Base-by-base conservation (phyloP, 2,797 vertebrate species). In the Cuculus canorus region DNA sequence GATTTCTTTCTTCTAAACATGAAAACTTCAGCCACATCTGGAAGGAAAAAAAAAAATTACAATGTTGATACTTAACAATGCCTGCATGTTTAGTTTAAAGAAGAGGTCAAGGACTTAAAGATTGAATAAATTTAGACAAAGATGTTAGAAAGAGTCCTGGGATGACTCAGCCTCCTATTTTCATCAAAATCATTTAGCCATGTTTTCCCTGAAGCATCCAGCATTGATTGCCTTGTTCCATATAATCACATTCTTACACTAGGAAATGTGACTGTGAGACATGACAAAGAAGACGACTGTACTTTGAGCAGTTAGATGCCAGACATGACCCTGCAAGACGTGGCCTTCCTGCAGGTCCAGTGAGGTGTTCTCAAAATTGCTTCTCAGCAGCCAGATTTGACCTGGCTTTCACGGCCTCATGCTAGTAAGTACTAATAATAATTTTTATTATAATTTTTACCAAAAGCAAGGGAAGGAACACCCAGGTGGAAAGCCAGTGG, bases 41-140 rank as follows among this genome's bases (percentile, higher is more conserved):
- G n/a, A 90, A 78, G 69, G 66, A 81, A 80, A 90, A 15, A 80
- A 90, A 15, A 82, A 64, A 80, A 69, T 77, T 72, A 12, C 3
- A 12, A 3, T 65, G 23, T 45, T 82, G 52, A 72, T 53, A 22
- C 33, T 90, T 88, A 37, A 32, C 18, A 52, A 35, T n/a, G 33
- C 11, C 45, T 73, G 5, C 7, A 27, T 47, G 5, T 70, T 15
- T 15, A 66, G 12, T 41, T 28, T 11, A 73, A 9, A 72, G 50
- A 85, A 93, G 90, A 69, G 1, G 4, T 56, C 52, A 66, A 50
- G 41, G 18, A 61, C 21, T 70, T 90, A 50, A 65, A 72, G 37
- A 37, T 28, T 5, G 12, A 81, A 56, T 47, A 66, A 77, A 70
- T 83, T 61, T 54, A 65, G 37, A n/a, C 6, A n/a, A 80, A 82